These are phyloP conservation scores for Zosterops japonicus DNA, from an alignment of 2,113 vertebrate species.

Conservation along the genomic window DNA sequence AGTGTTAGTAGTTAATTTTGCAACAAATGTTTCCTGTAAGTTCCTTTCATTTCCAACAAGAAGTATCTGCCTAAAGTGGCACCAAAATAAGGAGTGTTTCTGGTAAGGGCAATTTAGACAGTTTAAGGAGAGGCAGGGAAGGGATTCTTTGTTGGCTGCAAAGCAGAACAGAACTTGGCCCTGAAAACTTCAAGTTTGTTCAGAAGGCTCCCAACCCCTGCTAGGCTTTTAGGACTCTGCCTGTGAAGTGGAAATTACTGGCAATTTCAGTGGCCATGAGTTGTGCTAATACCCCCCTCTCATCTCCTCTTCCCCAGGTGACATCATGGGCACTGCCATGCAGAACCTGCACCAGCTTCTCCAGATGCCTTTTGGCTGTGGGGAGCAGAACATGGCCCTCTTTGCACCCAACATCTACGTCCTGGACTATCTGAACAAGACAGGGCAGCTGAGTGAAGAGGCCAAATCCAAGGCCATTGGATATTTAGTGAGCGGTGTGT, in stretches of 20 bases:
- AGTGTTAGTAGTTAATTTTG: not conserved
- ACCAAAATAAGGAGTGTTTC: not conserved
- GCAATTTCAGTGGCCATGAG: not conserved
- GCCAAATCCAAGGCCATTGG: slow-evolving; percentile 69
- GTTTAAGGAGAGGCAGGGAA: not conserved
- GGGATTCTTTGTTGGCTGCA: not conserved
- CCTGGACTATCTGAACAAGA: slow-evolving; percentile 82
- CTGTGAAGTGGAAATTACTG: not conserved
- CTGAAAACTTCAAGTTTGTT: not conserved
- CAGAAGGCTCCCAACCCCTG: not conserved
- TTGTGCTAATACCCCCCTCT: not conserved
- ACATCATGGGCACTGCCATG: slow-evolving; percentile 82
- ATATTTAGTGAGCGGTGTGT: slow-evolving; percentile 79
- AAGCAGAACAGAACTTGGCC: not conserved
- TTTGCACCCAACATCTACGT: slow-evolving; percentile 89
- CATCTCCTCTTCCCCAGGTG: slow-evolving; percentile 70
- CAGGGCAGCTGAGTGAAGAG: slow-evolving; percentile 78
- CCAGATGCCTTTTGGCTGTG: slow-evolving; percentile 86
- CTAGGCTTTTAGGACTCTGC: not conserved
- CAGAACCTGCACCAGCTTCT: slow-evolving; percentile 83
- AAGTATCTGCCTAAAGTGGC: not conserved
- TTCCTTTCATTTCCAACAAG: not conserved
- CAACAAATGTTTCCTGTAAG: not conserved
- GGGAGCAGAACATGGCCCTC: slow-evolving; percentile 89
- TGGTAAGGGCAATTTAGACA: not conserved